Percentiles rank a stretch among this genome's conserved stretches.
Conservation (phyloP, 2,888 invertebrate species). For the Plagiodera versicolora region DNA sequence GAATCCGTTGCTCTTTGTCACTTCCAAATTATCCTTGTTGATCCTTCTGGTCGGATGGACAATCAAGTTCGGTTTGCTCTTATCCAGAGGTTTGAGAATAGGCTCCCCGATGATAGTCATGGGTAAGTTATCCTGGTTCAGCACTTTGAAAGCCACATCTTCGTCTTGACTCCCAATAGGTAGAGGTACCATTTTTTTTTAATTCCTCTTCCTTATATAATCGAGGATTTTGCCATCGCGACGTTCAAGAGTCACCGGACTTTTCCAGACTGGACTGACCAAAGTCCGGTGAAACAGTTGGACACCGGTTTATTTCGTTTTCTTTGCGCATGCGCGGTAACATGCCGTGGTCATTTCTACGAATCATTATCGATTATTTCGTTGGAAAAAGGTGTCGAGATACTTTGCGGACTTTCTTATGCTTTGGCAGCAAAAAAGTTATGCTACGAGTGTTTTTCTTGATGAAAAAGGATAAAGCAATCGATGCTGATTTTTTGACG, state of each 20-base stretch:
- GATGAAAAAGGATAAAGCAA: too few species aligned
- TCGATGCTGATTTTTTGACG: too few species aligned
- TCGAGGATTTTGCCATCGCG: not conserved
- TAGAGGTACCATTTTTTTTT: constrained; percentile 33
- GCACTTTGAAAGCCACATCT: constrained; percentile 53
- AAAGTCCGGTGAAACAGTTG: not conserved
- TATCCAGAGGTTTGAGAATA: constrained; percentile 51
- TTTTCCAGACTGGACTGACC: not conserved
- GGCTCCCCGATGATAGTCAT: constrained; percentile 48
- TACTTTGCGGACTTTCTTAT: not conserved
- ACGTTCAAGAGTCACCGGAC: not conserved
- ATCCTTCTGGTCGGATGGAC: constrained; percentile 59
- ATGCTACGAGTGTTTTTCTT: too few species aligned
- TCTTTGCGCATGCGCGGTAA: not conserved
- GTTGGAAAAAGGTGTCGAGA: not conserved
- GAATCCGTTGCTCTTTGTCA: constrained; percentile 46
- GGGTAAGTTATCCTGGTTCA: constrained; percentile 53
- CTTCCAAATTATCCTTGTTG: constrained; percentile 44
- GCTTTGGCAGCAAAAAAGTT: too few species aligned
- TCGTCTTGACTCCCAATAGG: constrained; percentile 45
- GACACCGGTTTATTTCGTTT: not conserved
- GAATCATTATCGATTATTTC: not conserved
- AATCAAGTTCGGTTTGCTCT: constrained; percentile 59
- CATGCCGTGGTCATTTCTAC: not conserved
- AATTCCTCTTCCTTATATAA: not conserved